A percentile compares a stretch with the other conserved stretches of the same genome.
phyloP scores from a whole-genome alignment of 2,113 vertebrate species.

The Malurus cyaneus region DNA sequence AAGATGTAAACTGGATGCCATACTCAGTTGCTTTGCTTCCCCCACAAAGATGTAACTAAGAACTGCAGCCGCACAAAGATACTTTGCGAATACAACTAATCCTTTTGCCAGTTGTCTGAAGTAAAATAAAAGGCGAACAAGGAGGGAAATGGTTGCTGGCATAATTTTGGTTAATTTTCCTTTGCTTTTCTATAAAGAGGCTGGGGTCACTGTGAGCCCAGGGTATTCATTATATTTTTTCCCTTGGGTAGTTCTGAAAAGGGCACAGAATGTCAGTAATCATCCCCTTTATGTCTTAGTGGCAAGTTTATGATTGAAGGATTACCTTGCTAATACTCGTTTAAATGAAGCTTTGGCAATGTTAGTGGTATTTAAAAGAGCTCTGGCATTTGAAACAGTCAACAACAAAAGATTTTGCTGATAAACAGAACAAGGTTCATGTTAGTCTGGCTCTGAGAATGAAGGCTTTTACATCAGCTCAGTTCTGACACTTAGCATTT shows the following conservation, averaged over 20 bases:
- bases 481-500: background rate
- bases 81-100: background rate
- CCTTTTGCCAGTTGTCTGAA: background rate
- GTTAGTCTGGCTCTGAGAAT: background rate
- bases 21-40: background rate
- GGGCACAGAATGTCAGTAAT: constrained; percentile 71
- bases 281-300: constrained; percentile 54
- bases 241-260: constrained; percentile 74
- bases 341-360: constrained; percentile 59
- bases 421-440: background rate
- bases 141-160: background rate
- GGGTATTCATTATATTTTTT: constrained; percentile 70
- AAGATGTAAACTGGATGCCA: background rate
- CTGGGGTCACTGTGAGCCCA: constrained; percentile 53
- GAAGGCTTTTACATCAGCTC: constrained; percentile 8
- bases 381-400: constrained; percentile 65
- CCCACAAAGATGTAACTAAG: background rate
- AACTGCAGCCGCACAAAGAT: background rate
- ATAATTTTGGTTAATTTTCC: background rate
- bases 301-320: constrained; percentile 70
- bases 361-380: constrained; percentile 67
- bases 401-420: constrained; percentile 14
- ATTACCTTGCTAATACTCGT: constrained; percentile 51
- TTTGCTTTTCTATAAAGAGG: background rate
- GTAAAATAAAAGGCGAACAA: background rate